Evolutionary conservation across 2,113 vertebrate genomes (phyloP), one percentile per base, ranked within the genome.

Genomic region (Ascaphus truei): DNA sequence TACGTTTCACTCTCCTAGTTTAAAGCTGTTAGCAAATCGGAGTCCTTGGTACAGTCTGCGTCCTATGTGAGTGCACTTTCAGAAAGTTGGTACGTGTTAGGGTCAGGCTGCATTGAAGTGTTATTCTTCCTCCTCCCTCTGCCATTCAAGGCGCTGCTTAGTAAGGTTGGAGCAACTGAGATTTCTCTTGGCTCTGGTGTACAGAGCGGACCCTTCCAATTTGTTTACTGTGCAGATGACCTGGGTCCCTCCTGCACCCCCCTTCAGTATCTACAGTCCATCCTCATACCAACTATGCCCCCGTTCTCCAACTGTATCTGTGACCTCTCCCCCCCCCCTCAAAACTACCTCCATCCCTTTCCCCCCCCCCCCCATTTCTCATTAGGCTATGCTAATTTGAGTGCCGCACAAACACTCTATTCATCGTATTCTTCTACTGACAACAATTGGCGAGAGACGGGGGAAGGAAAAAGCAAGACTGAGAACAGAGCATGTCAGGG

Each of bases 221-320:
- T 60, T 80, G 57, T 84, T 79, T 72, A 62, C 53, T 18, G 52
- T 36, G 71, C 48, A 80, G 56, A 34, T 47, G 0, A 39, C 22
- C 59, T 62, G 43, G n/a, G 15, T 26, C 34, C 62, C 53, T 41
- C 71, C 0, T 0, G 4, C 5, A 5, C 18, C 59, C 15, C 5
- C 58, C 25, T 16, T 4, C 23, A n/a, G n/a, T 25, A 6, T 26
- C 34, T 3, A 0, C 30, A 41, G 31, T 18, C 47, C 9, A 5
- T 26, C 29, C 55, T 45, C 63, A 13, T 30, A 10, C 71, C 34
- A 36, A n/a, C n/a, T n/a, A n/a, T n/a, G n/a, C n/a, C n/a, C n/a
- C 25, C 58, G 11, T 43, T 43, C 67, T 78, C 62, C 48, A 75
- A 20, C 6, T 15, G n/a, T 22, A 27, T 59, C 47, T 57, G 52